Percentiles rank a stretch among this genome's conserved stretches.
phyloP scores from a whole-genome alignment of 2,888 invertebrate genomes.

The Chironomus tentans region DNA sequence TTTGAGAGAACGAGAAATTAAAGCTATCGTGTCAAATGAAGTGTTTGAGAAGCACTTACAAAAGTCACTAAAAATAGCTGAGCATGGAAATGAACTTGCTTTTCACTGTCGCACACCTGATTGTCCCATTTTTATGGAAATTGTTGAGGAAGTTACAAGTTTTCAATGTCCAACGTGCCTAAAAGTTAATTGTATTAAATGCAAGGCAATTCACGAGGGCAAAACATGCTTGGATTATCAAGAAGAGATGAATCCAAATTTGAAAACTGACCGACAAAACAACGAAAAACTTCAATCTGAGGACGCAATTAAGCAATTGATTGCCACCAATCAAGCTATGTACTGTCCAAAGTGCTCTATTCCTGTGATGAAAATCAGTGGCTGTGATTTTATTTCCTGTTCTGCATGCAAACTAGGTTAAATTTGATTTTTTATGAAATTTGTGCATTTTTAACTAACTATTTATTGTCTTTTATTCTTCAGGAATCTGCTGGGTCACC shows the following conservation, averaged over 20 bases:
- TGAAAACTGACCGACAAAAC: conserved; percentile 39
- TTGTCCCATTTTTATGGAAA: conserved; percentile 52
- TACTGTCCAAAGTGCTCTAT: conserved; percentile 54
- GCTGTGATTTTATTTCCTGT: conserved; percentile 87
- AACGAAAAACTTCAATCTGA: conserved; percentile 41
- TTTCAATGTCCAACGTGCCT: conserved; percentile 76
- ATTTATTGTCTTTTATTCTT: no score
- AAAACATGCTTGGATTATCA: conserved; percentile 76
- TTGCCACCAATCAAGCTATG: conserved; percentile 74
- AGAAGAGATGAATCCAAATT: conserved; percentile 49
- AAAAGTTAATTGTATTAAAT: conserved; percentile 71
- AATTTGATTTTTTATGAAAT: no score
- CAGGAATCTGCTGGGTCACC: conserved; percentile 75
- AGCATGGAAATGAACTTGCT: conserved; percentile 61
- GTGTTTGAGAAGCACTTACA: conserved; percentile 72
- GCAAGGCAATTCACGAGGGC: conserved; percentile 74
- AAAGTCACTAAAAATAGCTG: conserved; percentile 70
- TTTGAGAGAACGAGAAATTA: conserved; percentile 76
- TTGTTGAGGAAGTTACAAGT: conserved; percentile 72
- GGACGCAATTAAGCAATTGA: conserved; percentile 69
- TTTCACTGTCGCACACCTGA: conserved; percentile 87
- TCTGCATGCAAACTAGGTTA: conserved; percentile 85
- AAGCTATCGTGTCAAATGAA: conserved; percentile 61
- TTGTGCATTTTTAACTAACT: no score
- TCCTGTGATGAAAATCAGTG: conserved; percentile 80